Evolutionary conservation across 1,140 invertebrate species (phyloP).

Genomic region (Diachasma alloeum): DNA sequence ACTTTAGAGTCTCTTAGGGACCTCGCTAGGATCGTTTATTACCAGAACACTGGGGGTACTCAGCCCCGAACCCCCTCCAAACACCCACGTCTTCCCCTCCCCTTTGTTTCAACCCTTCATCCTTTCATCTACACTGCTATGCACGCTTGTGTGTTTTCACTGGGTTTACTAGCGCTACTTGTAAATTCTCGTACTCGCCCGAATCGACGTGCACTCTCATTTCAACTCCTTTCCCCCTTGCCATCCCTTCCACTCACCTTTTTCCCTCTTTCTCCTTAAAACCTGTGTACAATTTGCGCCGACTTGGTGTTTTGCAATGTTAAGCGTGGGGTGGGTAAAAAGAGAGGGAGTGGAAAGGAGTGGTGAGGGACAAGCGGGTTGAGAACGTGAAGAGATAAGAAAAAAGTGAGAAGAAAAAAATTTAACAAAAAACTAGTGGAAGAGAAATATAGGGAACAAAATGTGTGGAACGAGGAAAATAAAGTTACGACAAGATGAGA

Average conservation of each 20-base stretch:
- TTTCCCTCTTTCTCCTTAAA: not conserved
- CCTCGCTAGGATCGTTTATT: slow-evolving; percentile 28
- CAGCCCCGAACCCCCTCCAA: not conserved
- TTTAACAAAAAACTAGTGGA: not conserved
- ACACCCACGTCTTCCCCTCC: not conserved
- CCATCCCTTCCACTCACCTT: not conserved
- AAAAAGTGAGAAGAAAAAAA: not conserved
- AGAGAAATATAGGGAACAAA: not conserved
- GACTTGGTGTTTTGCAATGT: not conserved
- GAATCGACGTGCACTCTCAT: slow-evolving; percentile 9
- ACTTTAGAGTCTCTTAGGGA: slow-evolving; percentile 31
- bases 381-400: not conserved
- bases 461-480: not conserved
- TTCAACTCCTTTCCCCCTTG: not conserved
- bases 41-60: slow-evolving; percentile 2
- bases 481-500: not conserved
- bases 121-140: not conserved
- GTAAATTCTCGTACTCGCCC: slow-evolving; percentile 18
- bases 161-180: slow-evolving; percentile 11
- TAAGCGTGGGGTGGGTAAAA: not conserved
- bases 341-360: not conserved
- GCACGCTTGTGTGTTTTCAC: not conserved
- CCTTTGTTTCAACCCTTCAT: not conserved
- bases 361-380: not conserved
- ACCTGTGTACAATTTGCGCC: not conserved